Percentiles rank a stretch among this genome's conserved stretches.
Conservation (phyloP, 2,113 vertebrate species). For the Tenrec ecaudatus region DNA sequence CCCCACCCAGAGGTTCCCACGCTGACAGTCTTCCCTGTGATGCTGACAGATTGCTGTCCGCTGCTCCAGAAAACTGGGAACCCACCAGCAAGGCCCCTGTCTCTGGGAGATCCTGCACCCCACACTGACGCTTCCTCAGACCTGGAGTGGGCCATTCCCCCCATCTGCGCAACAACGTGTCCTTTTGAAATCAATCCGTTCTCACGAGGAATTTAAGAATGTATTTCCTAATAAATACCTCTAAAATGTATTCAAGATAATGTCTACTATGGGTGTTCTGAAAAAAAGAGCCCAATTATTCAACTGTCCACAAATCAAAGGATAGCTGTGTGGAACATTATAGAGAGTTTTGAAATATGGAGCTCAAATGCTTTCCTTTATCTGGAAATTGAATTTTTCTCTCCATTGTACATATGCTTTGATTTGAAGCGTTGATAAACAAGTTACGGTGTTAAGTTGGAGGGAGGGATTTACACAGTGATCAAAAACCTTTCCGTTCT, state of each 20-base stretch:
- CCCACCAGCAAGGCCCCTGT: background rate
- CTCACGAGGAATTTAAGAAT: background rate
- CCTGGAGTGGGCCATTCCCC: background rate
- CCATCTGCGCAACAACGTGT: background rate
- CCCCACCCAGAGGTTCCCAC: background rate
- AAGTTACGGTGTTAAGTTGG: background rate
- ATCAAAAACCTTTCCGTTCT: background rate
- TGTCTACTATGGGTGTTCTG: background rate
- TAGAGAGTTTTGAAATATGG: background rate
- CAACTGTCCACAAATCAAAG: background rate
- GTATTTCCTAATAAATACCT: background rate
- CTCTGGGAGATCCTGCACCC: background rate
- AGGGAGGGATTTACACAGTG: background rate
- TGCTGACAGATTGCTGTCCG: background rate
- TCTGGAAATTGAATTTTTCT: background rate
- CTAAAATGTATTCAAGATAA: background rate
- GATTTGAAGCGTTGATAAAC: background rate
- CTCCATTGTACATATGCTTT: background rate
- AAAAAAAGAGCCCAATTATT: background rate
- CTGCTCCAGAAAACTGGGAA: background rate
- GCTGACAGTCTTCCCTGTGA: too few relatives aligned
- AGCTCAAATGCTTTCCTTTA: background rate
- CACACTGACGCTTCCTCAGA: background rate
- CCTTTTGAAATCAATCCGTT: constrained; percentile 15
- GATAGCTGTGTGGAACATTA: too few relatives aligned